phyloP scores from a whole-genome alignment of 64 coral and sea anemone species.

The Exaiptasia diaphana region DNA sequence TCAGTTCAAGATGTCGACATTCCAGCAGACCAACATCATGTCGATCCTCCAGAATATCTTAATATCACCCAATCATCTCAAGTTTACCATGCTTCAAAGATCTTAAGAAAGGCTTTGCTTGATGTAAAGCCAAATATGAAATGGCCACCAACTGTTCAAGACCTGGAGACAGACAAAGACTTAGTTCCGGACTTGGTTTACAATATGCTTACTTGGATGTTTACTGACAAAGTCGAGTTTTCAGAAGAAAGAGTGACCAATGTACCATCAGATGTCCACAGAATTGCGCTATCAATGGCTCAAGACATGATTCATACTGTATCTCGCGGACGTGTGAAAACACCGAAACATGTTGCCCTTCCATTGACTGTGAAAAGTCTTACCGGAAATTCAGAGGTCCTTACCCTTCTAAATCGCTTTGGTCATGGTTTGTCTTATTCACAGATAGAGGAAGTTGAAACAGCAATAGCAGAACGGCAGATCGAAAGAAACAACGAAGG shows the following conservation, averaged over 20 bases:
- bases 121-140: slow-evolving; percentile 30
- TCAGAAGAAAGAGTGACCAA: slow-evolving; percentile 8
- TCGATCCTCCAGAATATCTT: too few species aligned
- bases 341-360: slow-evolving; percentile 28
- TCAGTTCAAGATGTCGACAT: background rate
- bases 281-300: background rate
- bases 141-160: slow-evolving; percentile 56
- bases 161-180: slow-evolving; percentile 25
- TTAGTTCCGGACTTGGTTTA: slow-evolving; percentile 43
- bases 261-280: slow-evolving; percentile 28
- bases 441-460: slow-evolving; percentile 54
- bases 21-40: too few species aligned
- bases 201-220: slow-evolving; percentile 61
- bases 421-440: slow-evolving; percentile 60
- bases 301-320: slow-evolving; percentile 55
- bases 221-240: background rate
- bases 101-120: slow-evolving; percentile 37
- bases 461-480: slow-evolving; percentile 39
- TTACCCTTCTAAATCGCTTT: slow-evolving; percentile 48
- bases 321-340: slow-evolving; percentile 8
- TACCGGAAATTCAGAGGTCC: slow-evolving; percentile 35
- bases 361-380: slow-evolving; percentile 50
- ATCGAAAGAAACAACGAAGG: slow-evolving; percentile 44
- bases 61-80: too few species aligned
- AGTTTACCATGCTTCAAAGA: slow-evolving; percentile 49